phyloP scores from a whole-genome alignment of 2,113 vertebrate genomes.

The Mesocricetus auratus region DNA sequence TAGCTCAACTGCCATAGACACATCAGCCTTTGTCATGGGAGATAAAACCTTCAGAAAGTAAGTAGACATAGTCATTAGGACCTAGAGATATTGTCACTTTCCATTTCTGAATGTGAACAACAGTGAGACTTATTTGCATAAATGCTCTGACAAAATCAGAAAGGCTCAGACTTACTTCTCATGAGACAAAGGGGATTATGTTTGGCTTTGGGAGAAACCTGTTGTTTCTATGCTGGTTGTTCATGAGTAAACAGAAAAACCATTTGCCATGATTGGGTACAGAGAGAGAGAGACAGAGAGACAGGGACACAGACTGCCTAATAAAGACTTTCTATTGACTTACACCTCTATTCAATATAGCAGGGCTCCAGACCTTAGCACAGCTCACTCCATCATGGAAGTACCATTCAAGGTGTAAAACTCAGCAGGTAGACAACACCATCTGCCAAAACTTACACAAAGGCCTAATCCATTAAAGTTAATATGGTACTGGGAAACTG shows the following conservation, averaged over 20 bases:
- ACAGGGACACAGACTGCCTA: too few relatives aligned
- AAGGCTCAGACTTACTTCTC: background rate
- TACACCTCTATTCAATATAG: too few relatives aligned
- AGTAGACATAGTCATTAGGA: background rate
- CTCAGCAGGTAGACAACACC: background rate
- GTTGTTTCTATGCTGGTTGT: background rate
- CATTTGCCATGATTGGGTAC: too few relatives aligned
- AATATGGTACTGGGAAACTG: too few relatives aligned
- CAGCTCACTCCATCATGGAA: background rate
- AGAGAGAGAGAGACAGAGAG: too few relatives aligned
- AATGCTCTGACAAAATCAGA: background rate
- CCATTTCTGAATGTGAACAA: background rate
- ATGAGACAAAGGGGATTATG: too few relatives aligned
- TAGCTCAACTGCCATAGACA: background rate
- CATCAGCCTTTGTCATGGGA: background rate
- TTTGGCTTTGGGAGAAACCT: background rate
- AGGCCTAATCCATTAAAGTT: background rate
- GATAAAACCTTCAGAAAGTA: background rate
- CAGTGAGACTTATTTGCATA: background rate
- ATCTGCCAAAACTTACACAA: background rate
- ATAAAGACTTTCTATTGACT: too few relatives aligned
- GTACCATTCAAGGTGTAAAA: background rate
- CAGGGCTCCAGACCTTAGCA: too few relatives aligned
- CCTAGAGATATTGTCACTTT: background rate
- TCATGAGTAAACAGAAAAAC: background rate